Evolutionary conservation across 2,113 vertebrate genomes (phyloP).

Genomic region (Chamaea fasciata): DNA sequence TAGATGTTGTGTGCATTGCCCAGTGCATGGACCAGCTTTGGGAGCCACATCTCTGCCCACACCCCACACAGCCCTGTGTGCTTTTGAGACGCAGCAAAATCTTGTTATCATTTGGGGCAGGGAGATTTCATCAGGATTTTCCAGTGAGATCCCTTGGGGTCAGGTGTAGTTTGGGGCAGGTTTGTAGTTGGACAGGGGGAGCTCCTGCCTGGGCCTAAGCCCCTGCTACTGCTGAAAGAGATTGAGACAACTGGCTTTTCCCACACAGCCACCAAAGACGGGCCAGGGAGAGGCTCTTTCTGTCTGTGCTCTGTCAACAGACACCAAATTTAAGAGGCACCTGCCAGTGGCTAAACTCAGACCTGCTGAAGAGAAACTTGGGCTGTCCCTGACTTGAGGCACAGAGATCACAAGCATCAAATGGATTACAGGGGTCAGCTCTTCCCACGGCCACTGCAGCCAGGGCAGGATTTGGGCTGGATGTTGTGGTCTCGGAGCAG

Average conservation of each 20-base stretch:
- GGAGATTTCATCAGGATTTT: background rate
- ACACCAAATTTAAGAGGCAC: background rate
- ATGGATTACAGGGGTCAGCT: background rate
- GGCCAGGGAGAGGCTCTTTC: background rate
- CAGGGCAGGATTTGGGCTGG: background rate
- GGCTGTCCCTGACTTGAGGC: background rate
- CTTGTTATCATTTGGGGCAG: background rate
- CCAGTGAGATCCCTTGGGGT: background rate
- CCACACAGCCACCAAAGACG: background rate
- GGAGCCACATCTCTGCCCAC: background rate
- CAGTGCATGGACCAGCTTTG: background rate
- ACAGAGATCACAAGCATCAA: accelerated
- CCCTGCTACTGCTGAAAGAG: background rate
- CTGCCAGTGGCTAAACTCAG: background rate
- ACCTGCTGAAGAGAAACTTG: background rate
- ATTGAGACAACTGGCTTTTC: background rate
- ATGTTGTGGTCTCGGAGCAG: background rate
- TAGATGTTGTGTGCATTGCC: background rate
- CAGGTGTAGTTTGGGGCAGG: background rate
- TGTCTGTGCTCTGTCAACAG: background rate
- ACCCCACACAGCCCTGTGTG: accelerated
- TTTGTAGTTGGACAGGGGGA: background rate
- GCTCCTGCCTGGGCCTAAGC: background rate
- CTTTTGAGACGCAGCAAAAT: background rate
- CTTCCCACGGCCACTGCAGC: background rate